Evolutionary conservation across 1,140 invertebrate species (phyloP).

Genomic region (Theocolax elegans): DNA sequence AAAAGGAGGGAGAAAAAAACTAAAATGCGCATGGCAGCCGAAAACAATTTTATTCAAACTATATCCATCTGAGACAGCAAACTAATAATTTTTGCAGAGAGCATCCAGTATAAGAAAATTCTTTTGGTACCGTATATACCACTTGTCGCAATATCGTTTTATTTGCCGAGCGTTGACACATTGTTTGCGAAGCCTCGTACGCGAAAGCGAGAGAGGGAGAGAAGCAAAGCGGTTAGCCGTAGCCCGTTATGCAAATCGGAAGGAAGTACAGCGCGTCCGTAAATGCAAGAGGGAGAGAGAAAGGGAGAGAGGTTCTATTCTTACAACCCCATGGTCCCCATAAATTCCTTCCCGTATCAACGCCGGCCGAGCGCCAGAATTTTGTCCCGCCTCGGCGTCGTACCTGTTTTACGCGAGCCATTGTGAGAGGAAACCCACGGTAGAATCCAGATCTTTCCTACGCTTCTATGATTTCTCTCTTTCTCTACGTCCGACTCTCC

Average conservation of each 20-base stretch:
- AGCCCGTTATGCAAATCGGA: constrained; percentile 54
- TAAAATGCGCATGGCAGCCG: no score
- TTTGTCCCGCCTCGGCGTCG: constrained; percentile 44
- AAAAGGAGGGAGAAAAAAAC: no score
- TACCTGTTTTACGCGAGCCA: constrained; percentile 49
- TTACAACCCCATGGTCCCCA: constrained; percentile 46
- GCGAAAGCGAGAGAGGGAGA: neutral
- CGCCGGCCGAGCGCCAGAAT: constrained; percentile 40
- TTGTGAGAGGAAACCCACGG: constrained; percentile 44
- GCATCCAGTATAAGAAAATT: no score
- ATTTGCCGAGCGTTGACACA: constrained; percentile 39
- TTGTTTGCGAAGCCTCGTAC: constrained; percentile 35
- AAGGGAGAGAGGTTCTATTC: constrained; percentile 45
- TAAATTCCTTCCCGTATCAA: constrained; percentile 57
- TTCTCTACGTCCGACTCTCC: constrained; percentile 33
- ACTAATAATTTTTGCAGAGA: no score
- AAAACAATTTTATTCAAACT: no score
- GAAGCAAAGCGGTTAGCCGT: constrained; percentile 32
- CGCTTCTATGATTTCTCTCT: constrained; percentile 15
- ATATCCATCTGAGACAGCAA: no score
- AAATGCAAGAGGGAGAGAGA: constrained; percentile 38
- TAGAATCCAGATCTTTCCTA: constrained; percentile 6
- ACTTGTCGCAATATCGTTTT: constrained; percentile 29
- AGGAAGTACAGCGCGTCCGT: constrained; percentile 46
- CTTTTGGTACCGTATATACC: no score